These are phyloP conservation scores for Prorops nasuta DNA, from an alignment of 1,140 invertebrate genomes.

Conservation along the genomic window DNA sequence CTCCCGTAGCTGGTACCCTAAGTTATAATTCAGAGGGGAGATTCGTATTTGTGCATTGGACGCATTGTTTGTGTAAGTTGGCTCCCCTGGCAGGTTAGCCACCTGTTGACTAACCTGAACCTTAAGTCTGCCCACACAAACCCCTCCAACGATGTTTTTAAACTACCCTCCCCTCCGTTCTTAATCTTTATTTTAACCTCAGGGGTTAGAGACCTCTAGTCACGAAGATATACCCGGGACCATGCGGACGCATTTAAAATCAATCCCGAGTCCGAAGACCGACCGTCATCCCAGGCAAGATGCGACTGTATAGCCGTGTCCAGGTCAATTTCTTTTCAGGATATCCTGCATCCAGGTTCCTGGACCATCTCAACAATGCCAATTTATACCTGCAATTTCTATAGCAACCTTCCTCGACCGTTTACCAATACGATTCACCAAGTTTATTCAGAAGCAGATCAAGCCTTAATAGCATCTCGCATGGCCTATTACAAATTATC, in stretches of 20 bases:
- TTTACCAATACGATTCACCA: not conserved
- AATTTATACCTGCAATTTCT: no score
- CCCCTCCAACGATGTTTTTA: constrained; percentile 27
- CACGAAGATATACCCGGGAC: not conserved
- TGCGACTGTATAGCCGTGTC: no score
- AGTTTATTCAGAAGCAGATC: not conserved
- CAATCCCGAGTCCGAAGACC: constrained; percentile 2
- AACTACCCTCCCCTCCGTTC: constrained; percentile 26
- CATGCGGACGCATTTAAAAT: constrained; percentile 31
- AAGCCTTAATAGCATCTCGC: no score
- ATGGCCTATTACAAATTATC: no score
- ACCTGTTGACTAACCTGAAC: constrained; percentile 56
- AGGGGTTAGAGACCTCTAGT: constrained; percentile 39
- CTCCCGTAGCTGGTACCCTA: constrained; percentile 25
- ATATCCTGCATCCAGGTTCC: no score
- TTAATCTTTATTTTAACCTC: constrained; percentile 44
- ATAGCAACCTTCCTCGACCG: not conserved
- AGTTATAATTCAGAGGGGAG: constrained; percentile 43
- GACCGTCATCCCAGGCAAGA: not conserved
- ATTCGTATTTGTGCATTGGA: constrained; percentile 55
- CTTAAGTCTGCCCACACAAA: constrained; percentile 35
- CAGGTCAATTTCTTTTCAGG: no score
- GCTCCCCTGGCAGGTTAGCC: constrained; percentile 53
- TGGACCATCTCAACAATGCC: no score
- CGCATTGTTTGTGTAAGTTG: constrained; percentile 55